Evolutionary conservation across 2,113 vertebrate genomes (phyloP).

Genomic region (Hymenochirus boettgeri): DNA sequence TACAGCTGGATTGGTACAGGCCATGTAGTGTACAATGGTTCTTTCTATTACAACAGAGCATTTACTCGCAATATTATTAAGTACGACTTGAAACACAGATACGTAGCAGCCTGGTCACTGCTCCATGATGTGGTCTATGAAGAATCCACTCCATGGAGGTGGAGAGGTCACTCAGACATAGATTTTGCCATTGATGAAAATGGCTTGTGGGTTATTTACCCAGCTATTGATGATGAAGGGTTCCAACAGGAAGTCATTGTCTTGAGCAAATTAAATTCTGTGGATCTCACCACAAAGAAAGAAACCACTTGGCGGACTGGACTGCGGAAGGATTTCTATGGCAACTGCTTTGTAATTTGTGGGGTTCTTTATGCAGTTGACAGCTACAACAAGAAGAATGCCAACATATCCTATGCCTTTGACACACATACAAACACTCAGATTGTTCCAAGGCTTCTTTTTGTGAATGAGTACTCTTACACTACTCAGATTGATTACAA

Average conservation of each 20-base stretch:
- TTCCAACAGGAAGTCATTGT: constrained; percentile 87
- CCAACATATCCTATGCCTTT: constrained; percentile 90
- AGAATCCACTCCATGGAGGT: constrained; percentile 78
- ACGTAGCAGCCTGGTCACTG: constrained; percentile 89
- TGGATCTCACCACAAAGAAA: constrained; percentile 82
- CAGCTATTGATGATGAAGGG: constrained; percentile 83
- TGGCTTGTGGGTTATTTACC: constrained; percentile 92
- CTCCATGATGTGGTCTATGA: constrained; percentile 84
- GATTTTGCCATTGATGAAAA: constrained; percentile 92
- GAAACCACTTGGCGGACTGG: constrained; percentile 94
- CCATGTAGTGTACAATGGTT: constrained; percentile 83
- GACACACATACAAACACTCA: constrained; percentile 98
- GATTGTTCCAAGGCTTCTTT: constrained; percentile 86
- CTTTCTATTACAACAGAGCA: constrained; percentile 93
- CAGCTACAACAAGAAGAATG: constrained; percentile 78
- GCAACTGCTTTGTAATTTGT: constrained; percentile 93
- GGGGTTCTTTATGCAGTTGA: constrained; percentile 93
- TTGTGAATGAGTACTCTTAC: constrained; percentile 86
- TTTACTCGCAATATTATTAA: constrained; percentile 96
- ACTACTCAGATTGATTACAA: constrained; percentile 97
- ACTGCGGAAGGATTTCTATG: constrained; percentile 79
- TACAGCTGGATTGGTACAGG: constrained; percentile 96
- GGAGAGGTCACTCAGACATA: constrained; percentile 83
- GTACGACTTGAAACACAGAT: constrained; percentile 79
- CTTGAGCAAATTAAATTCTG: constrained; percentile 82